A percentile compares a stretch with the other conserved stretches of the same genome.
phyloP scores from a whole-genome alignment of 2,113 vertebrate genomes.

The Pundamilia nyererei region DNA sequence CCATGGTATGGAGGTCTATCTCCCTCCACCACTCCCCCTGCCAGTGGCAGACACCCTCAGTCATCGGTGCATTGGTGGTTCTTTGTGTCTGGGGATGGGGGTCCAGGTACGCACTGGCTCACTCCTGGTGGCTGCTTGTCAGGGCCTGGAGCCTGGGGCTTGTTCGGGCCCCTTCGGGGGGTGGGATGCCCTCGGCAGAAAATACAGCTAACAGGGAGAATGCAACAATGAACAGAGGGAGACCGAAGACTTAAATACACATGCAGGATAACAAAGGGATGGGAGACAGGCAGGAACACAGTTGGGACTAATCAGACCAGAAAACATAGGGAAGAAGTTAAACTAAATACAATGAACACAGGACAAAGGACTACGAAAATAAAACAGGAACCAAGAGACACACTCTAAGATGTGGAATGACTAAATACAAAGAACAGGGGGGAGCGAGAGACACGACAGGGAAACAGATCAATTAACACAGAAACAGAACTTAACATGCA shows the following conservation, averaged over 20 bases:
- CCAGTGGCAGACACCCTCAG: rapidly evolving
- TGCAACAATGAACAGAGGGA: neutral
- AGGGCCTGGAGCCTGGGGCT: neutral
- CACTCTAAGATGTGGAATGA: neutral
- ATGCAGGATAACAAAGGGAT: neutral
- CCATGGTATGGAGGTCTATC: neutral
- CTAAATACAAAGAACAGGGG: neutral
- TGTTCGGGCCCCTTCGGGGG: rapidly evolving
- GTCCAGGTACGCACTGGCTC: neutral
- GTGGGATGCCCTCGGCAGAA: neutral
- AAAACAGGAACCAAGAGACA: neutral
- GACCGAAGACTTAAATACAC: neutral
- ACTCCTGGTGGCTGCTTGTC: neutral
- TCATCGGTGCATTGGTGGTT: neutral
- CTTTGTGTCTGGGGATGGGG: rapidly evolving
- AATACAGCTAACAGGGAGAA: neutral
- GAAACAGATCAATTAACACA: neutral
- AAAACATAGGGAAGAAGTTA: neutral
- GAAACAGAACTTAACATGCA: neutral
- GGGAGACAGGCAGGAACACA: neutral
- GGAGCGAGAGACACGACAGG: neutral
- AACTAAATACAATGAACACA: neutral
- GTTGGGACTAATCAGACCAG: neutral
- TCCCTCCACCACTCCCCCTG: neutral
- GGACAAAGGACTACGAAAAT: neutral